Base-by-base conservation (phyloP, 2,797 vertebrate species). In the Sardinella longiceps region DNA sequence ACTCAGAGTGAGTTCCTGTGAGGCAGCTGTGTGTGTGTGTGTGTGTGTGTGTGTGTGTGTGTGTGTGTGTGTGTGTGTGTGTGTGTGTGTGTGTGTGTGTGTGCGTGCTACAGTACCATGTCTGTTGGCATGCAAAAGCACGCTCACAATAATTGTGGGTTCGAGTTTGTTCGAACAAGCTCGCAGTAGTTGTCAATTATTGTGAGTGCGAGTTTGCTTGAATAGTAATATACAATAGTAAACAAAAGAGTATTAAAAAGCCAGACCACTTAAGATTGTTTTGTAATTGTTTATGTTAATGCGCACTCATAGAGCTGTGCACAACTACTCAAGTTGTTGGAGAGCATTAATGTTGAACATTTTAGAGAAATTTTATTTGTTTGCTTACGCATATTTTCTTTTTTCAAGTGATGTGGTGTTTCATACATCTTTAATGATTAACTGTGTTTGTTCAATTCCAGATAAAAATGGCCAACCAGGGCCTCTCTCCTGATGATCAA, bases 401-500 rank as follows among this genome's bases (percentile, higher is more conserved):
- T 5, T 53, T 20, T 2, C 81, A 43, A 86, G 70, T 46, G 50
- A 2, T 37, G 28, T 84, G 5, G 43, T 77, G 56, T 28, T 0
- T 5, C 11, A 80, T 2, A 58, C 46, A 30, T 81, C 20, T 25
- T 80, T 58, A 33, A 77, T 77, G 25, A 39, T 60, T 28, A 81
- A n/a, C 43, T n/a, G 85, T 48, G 33, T 37, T 58, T 91, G 25
- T 91, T 48, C 91, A 83, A 87, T 90, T 86, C 2, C 90, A 97
- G 96, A 94, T 96, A 89, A 96, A 96, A 92, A 94, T 93, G 91
- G 91, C 92, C 83, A 97, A 97, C 88, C 95, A 94, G 91, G 93
- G 94, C 91, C 94, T 91, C 87, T 94, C 95, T 88, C 90, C 94
- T 3, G 94, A 93, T 83, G 95, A 97, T 5, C 96, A 97, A 96